Percentiles rank a stretch among this genome's conserved stretches.
These are phyloP conservation scores for Babyrousa celebensis DNA, from an alignment of 2,797 vertebrate species.

Conservation along the genomic window DNA sequence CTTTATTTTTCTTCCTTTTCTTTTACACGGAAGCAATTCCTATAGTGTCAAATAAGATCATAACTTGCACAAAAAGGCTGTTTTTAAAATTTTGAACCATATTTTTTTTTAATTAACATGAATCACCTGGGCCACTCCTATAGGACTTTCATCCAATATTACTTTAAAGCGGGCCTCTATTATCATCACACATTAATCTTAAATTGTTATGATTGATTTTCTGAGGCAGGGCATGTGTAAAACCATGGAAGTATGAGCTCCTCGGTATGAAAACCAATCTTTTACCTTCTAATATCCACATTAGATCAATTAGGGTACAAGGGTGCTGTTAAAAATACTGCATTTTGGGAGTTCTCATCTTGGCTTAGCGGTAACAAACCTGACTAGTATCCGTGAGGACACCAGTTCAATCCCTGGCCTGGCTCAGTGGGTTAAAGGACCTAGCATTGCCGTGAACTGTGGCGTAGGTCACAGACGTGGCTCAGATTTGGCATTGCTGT, in stretches of 20 bases:
- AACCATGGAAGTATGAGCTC: neutral
- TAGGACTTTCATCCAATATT: neutral
- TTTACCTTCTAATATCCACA: neutral
- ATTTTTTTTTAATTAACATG: neutral
- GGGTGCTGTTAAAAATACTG: neutral
- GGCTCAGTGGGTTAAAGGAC: too few relatives aligned
- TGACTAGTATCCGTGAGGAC: too few relatives aligned
- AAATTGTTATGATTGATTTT: neutral
- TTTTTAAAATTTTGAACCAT: neutral
- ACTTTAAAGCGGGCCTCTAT: neutral
- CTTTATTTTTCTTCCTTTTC: neutral
- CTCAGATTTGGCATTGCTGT: too few relatives aligned
- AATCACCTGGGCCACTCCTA: neutral
- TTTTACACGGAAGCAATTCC: neutral
- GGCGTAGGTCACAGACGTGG: too few relatives aligned
- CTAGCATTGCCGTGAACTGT: too few relatives aligned
- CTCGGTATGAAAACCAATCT: neutral
- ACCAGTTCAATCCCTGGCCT: too few relatives aligned
- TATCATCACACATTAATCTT: neutral
- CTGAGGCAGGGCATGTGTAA: neutral
- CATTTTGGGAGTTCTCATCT: too few relatives aligned
- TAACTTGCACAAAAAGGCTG: neutral
- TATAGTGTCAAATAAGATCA: neutral
- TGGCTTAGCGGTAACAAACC: too few relatives aligned
- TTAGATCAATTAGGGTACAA: neutral